Base-by-base conservation (phyloP, 2,113 vertebrate species). In the Hypomesus transpacificus region DNA sequence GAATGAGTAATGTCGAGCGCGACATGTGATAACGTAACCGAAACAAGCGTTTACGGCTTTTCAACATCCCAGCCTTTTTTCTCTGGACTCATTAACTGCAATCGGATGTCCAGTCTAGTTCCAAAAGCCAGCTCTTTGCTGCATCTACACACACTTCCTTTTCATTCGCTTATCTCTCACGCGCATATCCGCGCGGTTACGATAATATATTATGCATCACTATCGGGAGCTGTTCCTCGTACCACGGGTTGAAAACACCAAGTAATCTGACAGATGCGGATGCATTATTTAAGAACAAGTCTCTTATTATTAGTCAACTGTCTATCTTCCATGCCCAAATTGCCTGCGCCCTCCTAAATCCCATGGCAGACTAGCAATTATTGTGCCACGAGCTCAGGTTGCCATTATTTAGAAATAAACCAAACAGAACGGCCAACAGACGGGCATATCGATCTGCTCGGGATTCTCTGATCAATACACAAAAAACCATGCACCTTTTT, bases 261-360 rank as follows among this genome's bases (percentile, higher is more conserved):
- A 84, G 82, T 76, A 75, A 81, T 60, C 75, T 82, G 87, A 86
- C 87, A 90, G 87, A 87, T 82, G 86, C 60, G 26, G 79, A 87
- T 89, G 62, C 84, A 89, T 89, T 90, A 89, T 90, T 90, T 88
- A 90, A 89, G 79, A 77, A 82, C 57, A 69, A 81, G 87, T 88
- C 89, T 85, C 83, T 79, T 75, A 69, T 76, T 81, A 83, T 90
- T 85, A 89, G 64, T 75, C 84, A 80, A 78, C 69, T 82, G 84
- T 85, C 84, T 82, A 68, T 88, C 84, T 81, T 77, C 73, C 66
- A 54, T 62, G 56, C 31, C 54, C 69, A 74, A 73, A 78, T 66
- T 64, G 71, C 66, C 50, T 39, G 21, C 53, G 63, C 65, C 67
- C 67, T 64, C 68, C 64, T 31, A 79, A 79, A 82, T 52, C 70